phyloP scores from a whole-genome alignment of 2,888 invertebrate genomes.

The Cephus sareptanus region DNA sequence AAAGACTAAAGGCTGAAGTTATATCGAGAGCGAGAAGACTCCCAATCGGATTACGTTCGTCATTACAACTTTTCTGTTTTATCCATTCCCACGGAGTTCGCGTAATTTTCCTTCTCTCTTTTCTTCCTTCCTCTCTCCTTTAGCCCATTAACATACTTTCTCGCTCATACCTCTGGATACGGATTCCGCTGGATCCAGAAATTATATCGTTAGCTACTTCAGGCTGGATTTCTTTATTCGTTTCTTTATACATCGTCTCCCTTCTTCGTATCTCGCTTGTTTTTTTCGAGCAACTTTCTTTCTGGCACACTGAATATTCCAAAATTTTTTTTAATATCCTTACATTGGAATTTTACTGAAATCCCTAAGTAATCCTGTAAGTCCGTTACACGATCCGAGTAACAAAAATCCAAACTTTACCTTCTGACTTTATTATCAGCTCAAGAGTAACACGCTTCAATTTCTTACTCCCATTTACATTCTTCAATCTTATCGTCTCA shows the following conservation, averaged over 20 bases:
- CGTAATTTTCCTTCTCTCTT: constrained; percentile 4
- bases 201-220: background rate
- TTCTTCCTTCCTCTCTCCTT: constrained; percentile 27
- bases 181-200: constrained; percentile 19
- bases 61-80: constrained; percentile 33
- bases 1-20: constrained; percentile 7
- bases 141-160: constrained; percentile 43
- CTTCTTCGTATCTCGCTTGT: background rate
- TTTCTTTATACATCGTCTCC: background rate
- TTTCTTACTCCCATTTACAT: no score
- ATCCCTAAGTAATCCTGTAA: background rate
- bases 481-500: no score
- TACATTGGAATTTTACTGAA: background rate
- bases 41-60: constrained; percentile 37
- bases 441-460: no score
- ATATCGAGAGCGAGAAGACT: constrained; percentile 22
- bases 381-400: no score
- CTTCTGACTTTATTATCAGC: no score
- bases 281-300: background rate
- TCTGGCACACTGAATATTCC: background rate
- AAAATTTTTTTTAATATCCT: background rate
- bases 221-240: no score
- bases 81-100: constrained; percentile 14
- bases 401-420: no score
- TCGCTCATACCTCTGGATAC: background rate